Percentiles rank a stretch among this genome's conserved stretches.
These are phyloP conservation scores for Cottoperca gobio DNA, from an alignment of 2,797 vertebrate genomes.

Conservation along the genomic window DNA sequence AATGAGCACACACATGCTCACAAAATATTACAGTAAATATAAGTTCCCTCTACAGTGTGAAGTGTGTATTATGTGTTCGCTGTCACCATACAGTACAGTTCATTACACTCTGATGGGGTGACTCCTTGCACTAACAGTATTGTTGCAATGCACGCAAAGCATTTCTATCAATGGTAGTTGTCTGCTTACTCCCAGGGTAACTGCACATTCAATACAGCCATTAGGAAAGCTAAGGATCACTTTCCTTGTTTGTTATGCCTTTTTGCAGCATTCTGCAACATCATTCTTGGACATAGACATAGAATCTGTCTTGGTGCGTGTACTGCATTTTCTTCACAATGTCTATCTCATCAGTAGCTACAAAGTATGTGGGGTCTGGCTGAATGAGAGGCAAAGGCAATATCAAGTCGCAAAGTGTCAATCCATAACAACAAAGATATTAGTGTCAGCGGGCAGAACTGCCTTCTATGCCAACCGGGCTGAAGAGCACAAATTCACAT, in stretches of 20 bases:
- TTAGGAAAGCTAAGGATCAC: background rate
- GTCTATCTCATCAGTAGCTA: constrained; percentile 7
- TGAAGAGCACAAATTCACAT: constrained; percentile 59
- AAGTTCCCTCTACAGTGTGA: background rate
- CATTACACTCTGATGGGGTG: background rate
- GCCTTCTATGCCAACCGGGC: constrained; percentile 50
- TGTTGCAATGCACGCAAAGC: background rate
- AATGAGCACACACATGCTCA: background rate
- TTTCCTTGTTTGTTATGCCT: background rate
- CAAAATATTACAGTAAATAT: background rate
- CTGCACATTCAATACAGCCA: background rate
- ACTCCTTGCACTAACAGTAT: background rate
- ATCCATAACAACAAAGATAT: constrained; percentile 68
- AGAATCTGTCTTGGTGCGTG: background rate
- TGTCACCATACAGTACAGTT: background rate
- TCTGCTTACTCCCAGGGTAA: background rate
- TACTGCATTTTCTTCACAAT: background rate
- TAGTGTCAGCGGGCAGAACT: constrained; percentile 58
- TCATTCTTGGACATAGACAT: constrained; percentile 5
- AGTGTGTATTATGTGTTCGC: background rate
- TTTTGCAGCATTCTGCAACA: constrained; percentile 1
- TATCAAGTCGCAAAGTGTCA: constrained; percentile 52
- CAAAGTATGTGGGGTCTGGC: constrained; percentile 19
- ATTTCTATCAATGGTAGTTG: background rate
- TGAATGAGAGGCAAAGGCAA: constrained; percentile 27